These are phyloP conservation scores for Drosophila tristis DNA, from an alignment of 1,140 invertebrate genomes.

Conservation along the genomic window DNA sequence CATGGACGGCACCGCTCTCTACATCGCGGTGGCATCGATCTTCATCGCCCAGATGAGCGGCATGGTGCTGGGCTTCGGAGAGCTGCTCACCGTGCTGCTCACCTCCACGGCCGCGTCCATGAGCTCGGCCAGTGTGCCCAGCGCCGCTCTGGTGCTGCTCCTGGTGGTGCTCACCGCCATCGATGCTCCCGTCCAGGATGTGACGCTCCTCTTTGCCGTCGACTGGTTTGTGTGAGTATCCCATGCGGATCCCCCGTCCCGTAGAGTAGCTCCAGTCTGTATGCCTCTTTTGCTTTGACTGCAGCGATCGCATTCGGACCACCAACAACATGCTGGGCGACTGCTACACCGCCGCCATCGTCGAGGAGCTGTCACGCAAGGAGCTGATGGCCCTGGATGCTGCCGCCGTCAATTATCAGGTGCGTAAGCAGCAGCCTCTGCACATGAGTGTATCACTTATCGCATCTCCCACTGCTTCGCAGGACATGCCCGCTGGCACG, in stretches of 20 bases:
- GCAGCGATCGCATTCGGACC: slow-evolving; percentile 93
- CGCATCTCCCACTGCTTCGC: neutral
- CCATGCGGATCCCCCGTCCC: too few species aligned
- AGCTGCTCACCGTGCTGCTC: slow-evolving; percentile 92
- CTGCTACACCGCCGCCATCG: slow-evolving; percentile 93
- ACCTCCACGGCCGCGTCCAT: slow-evolving; percentile 96
- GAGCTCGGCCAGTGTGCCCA: slow-evolving; percentile 96
- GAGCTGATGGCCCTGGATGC: slow-evolving; percentile 91
- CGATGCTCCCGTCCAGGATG: slow-evolving; percentile 91
- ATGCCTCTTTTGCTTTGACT: slow-evolving; percentile 28
- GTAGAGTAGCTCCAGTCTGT: rapidly evolving
- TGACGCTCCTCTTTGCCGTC: slow-evolving; percentile 93
- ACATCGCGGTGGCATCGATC: slow-evolving; percentile 93
- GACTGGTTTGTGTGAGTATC: slow-evolving; percentile 97
- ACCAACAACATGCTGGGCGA: slow-evolving; percentile 95
- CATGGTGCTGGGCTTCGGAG: slow-evolving; percentile 90
- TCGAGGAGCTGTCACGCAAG: slow-evolving; percentile 92
- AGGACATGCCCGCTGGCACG: slow-evolving; percentile 75
- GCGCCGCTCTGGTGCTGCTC: slow-evolving; percentile 94
- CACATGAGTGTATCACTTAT: neutral
- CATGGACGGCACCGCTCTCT: slow-evolving; percentile 97
- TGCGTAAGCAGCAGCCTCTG: slow-evolving; percentile 20
- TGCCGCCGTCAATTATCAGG: slow-evolving; percentile 86
- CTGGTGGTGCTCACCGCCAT: slow-evolving; percentile 94
- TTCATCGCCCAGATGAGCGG: slow-evolving; percentile 97